Evolutionary conservation across 2,797 vertebrate species (phyloP), one percentile per base, ranked within the genome.

Genomic region (Hyperoplus immaculatus): DNA sequence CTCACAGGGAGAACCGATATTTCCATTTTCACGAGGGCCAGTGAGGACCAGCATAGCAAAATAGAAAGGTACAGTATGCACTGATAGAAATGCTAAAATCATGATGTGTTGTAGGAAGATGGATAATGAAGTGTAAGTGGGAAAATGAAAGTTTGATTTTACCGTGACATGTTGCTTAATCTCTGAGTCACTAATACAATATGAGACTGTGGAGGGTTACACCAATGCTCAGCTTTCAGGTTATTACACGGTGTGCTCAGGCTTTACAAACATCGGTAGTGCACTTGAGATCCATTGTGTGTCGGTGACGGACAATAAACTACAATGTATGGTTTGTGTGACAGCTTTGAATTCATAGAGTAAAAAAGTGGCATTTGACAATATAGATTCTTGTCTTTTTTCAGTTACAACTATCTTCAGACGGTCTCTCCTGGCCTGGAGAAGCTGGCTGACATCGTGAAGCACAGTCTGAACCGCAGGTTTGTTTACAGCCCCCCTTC

Each of bases 331-430:
- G 11, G 21, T 70, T 69, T 47, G 5, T 66, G 36, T 65, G n/a
- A 63, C 4, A 38, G 42, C 8, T 71, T 50, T 57, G 10, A 69
- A 56, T 57, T 63, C 1, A 62, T 36, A 11, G 36, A n/a, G 68
- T 82, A 1, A 73, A 54, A 60, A 51, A n/a, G 36, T 0, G 0
- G 5, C 6, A 13, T 14, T 61, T 84, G 59, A 87, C 59, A 53
- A 6, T 51, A 7, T 49, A 39, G 42, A 49, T 18, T 82, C 29
- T 65, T 70, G 7, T 80, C 49, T 84, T 92, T 86, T 4, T 86
- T 4, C 92, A 99, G 98, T 87, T 99, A 97, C 87, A 97, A 98
- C 87, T 91, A 95, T 87, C 94, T 99, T 81, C 95, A 96, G 58
- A 95, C 96, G 0, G 81, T 82, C 12, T 95, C 95, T 62, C 95